phyloP scores from a whole-genome alignment of 1,140 invertebrate species.

The Semibalanus balanoides region DNA sequence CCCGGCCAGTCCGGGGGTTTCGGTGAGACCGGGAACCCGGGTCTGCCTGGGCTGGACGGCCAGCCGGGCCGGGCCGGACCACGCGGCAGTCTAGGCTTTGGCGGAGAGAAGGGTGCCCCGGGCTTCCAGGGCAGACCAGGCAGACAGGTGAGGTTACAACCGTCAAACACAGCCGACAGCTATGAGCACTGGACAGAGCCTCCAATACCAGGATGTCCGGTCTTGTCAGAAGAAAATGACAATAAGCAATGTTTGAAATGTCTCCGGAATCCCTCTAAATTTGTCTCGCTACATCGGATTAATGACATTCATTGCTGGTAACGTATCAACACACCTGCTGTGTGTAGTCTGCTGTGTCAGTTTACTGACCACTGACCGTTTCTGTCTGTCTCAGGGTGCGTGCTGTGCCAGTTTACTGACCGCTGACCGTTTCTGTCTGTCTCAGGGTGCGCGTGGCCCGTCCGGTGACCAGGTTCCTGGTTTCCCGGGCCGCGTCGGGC shows the following conservation, averaged over 20 bases:
- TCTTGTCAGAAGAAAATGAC: no score
- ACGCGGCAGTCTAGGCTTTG: no score
- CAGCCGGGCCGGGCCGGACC: slow-evolving; percentile 47
- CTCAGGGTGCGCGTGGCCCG: slow-evolving; percentile 37
- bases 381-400: slow-evolving; percentile 16
- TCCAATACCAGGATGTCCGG: no score
- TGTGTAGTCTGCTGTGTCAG: no score
- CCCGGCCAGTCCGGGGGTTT: slow-evolving; percentile 41
- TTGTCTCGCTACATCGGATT: no score
- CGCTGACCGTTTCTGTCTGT: neutral
- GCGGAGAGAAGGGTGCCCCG: neutral
- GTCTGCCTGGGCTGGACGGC: slow-evolving; percentile 40
- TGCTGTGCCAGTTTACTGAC: no score
- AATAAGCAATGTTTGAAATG: no score
- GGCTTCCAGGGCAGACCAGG: neutral
- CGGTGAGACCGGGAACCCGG: slow-evolving; percentile 10
- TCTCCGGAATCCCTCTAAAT: no score
- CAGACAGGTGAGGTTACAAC: neutral
- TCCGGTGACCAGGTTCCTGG: slow-evolving; percentile 51
- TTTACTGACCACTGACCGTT: neutral
- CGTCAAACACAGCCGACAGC: no score
- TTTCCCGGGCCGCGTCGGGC: slow-evolving; percentile 44
- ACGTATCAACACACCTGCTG: no score
- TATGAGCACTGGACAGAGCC: no score
- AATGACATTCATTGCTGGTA: no score